Evolutionary conservation across 2,888 invertebrate species (phyloP).

Genomic region (Micropterix aruncella): DNA sequence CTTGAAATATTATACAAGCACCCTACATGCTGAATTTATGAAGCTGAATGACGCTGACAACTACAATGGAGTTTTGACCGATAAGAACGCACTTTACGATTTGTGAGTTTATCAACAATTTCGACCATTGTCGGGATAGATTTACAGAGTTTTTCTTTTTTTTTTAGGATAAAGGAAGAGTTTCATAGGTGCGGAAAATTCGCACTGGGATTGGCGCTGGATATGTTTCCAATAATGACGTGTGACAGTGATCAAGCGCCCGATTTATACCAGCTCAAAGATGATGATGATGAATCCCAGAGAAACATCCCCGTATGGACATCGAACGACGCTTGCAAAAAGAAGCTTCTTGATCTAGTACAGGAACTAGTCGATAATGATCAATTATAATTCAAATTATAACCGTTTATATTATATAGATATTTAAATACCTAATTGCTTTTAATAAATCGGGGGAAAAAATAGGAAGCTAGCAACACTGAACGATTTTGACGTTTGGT

Average conservation of each 20-base stretch:
- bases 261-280: conserved; percentile 47
- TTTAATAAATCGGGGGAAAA: no score
- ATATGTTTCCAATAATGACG: conserved; percentile 57
- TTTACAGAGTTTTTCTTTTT: no score
- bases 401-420: no score
- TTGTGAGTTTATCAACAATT: no score
- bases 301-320: conserved; percentile 28
- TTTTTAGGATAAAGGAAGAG: conserved; percentile 43
- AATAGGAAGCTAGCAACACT: no score
- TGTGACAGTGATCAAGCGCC: conserved; percentile 59
- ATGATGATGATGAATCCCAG: conserved; percentile 18
- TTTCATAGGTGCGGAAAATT: conserved; percentile 48
- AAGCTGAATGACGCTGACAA: conserved; percentile 36
- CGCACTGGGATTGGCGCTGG: conserved; percentile 52
- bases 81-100: conserved; percentile 16
- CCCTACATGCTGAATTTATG: conserved; percentile 39
- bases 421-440: no score
- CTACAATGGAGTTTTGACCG: conserved; percentile 23
- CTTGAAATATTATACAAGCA: conserved; percentile 43
- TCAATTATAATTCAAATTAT: conserved; percentile 41
- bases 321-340: conserved; percentile 41
- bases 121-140: no score
- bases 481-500: no score
- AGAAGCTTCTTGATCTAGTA: conserved; percentile 54
- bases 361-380: conserved; percentile 50